These are phyloP conservation scores for Cloeon dipterum DNA, from an alignment of 2,888 invertebrate genomes.

Conservation along the genomic window DNA sequence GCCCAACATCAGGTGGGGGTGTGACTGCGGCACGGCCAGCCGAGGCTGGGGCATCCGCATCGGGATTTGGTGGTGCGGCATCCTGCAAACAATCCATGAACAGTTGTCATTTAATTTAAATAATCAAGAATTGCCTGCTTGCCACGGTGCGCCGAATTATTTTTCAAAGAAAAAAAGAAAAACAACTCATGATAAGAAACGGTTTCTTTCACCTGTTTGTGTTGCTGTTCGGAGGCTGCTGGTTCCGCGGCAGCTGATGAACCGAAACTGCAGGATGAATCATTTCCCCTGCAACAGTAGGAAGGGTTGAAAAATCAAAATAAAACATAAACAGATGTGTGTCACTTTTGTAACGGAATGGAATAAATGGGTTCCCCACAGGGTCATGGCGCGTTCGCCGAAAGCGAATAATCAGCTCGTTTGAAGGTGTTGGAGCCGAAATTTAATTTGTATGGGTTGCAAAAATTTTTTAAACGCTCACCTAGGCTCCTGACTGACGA, in stretches of 20 bases:
- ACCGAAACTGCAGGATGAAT: constrained; percentile 15
- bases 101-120: neutral
- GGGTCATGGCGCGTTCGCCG: too few relatives aligned
- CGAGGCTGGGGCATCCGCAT: constrained; percentile 11
- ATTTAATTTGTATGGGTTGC: neutral
- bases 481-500: too few relatives aligned
- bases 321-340: neutral
- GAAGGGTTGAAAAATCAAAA: constrained; percentile 11
- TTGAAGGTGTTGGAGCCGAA: too few relatives aligned
- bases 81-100: neutral
- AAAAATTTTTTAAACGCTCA: neutral
- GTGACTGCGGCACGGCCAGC: constrained; percentile 4
- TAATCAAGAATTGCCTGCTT: neutral
- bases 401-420: too few relatives aligned
- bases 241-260: constrained; percentile 16
- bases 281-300: constrained; percentile 6
- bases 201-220: neutral
- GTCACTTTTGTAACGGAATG: neutral
- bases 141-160: neutral
- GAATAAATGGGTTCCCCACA: neutral
- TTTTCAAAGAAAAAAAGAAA: too few relatives aligned
- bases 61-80: constrained; percentile 6
- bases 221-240: constrained; percentile 10
- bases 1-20: constrained; percentile 27
- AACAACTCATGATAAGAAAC: too few relatives aligned